Evolutionary conservation across 2,113 vertebrate genomes (phyloP).

Genomic region (Otolemur garnettii): DNA sequence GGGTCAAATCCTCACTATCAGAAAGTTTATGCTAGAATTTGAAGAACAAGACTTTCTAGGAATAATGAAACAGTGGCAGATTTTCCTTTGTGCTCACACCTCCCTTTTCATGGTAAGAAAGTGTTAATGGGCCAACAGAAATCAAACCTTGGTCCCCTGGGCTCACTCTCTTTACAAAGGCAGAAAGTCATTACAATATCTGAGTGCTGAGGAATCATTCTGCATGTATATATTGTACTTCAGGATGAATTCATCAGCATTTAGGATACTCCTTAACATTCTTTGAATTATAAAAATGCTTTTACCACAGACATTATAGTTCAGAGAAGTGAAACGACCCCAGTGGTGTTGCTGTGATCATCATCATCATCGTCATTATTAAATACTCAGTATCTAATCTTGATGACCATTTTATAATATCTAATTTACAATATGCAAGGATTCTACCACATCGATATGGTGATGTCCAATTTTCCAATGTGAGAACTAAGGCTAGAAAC

Average conservation of each 20-base stretch:
- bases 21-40: background rate
- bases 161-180: background rate
- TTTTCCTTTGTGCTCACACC: background rate
- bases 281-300: background rate
- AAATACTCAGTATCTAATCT: background rate
- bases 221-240: background rate
- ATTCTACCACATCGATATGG: background rate
- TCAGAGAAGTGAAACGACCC: background rate
- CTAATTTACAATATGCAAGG: background rate
- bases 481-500: background rate
- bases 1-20: background rate
- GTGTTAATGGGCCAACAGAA: background rate
- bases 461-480: conserved; percentile 5
- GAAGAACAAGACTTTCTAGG: background rate
- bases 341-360: background rate
- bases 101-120: background rate
- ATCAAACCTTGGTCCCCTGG: background rate
- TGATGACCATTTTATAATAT: background rate
- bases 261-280: background rate
- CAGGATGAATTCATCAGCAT: background rate
- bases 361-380: background rate
- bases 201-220: background rate
- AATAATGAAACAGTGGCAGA: background rate
- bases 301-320: background rate
- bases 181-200: background rate